A percentile compares a stretch with the other conserved stretches of the same genome.
phyloP scores from a whole-genome alignment of 1,140 invertebrate species.

The Maconellicoccus hirsutus region DNA sequence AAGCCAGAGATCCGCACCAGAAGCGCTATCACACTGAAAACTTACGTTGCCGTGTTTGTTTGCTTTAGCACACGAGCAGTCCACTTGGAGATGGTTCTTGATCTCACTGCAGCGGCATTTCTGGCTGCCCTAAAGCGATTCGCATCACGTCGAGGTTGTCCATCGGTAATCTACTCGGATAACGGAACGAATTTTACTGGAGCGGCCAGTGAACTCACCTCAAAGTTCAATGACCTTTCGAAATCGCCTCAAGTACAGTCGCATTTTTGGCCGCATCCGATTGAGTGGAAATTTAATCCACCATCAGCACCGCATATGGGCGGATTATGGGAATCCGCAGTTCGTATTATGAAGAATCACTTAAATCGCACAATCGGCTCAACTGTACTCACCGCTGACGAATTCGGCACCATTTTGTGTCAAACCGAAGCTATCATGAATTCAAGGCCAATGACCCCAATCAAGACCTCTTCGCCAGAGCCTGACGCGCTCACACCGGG shows the following conservation, averaged over 20 bases:
- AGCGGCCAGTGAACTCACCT: slow-evolving; percentile 11
- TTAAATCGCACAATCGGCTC: slow-evolving; percentile 30
- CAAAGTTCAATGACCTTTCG: background rate
- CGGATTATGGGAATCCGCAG: slow-evolving; percentile 34
- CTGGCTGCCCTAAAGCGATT: slow-evolving; percentile 25
- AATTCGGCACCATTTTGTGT: slow-evolving; percentile 30
- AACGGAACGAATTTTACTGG: slow-evolving; percentile 30
- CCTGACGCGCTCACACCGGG: slow-evolving; percentile 31
- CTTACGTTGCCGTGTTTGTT: slow-evolving; percentile 8
- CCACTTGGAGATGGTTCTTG: slow-evolving; percentile 27
- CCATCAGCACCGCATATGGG: slow-evolving; percentile 33
- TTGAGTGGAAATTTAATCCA: slow-evolving; percentile 29
- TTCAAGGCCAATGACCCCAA: slow-evolving; percentile 31
- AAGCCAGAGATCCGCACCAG: background rate
- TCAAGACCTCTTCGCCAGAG: slow-evolving; percentile 19
- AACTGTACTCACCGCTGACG: slow-evolving; percentile 31
- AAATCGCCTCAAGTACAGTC: too few species aligned
- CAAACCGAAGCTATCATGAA: slow-evolving; percentile 32
- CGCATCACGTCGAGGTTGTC: slow-evolving; percentile 24
- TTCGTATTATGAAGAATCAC: slow-evolving; percentile 33
- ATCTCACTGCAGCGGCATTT: slow-evolving; percentile 27
- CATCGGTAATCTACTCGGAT: slow-evolving; percentile 27
- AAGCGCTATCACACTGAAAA: background rate
- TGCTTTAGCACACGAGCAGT: slow-evolving; percentile 29
- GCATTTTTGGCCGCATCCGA: background rate